Conservation (phyloP, 2,888 invertebrate genomes). For the Melangyna quadrimaculata region DNA sequence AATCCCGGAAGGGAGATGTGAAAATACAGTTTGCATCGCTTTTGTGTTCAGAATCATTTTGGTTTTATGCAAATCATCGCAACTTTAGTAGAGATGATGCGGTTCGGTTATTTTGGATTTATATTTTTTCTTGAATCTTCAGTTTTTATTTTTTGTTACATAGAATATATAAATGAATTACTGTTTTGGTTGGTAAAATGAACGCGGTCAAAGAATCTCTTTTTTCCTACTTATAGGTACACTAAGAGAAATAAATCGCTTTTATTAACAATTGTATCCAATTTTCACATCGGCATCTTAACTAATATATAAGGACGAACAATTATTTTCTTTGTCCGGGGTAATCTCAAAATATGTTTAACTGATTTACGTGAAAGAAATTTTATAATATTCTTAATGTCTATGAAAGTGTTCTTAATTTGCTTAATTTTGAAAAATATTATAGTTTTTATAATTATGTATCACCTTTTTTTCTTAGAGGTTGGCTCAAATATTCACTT, state of each 20-base stretch:
- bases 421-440: no score
- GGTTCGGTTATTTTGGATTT: slow-evolving; percentile 56
- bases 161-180: slow-evolving; percentile 69
- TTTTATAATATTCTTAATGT: no score
- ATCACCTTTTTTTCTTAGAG: no score
- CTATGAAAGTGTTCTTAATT: no score
- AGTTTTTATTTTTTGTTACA: background rate
- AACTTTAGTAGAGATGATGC: slow-evolving; percentile 10
- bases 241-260: background rate
- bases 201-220: slow-evolving; percentile 6
- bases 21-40: slow-evolving; percentile 61
- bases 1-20: slow-evolving; percentile 52
- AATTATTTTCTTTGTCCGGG: no score
- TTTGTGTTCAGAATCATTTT: slow-evolving; percentile 46
- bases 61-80: slow-evolving; percentile 55
- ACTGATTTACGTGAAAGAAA: no score
- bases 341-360: no score
- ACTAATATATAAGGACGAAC: no score
- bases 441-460: no score
- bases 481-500: no score
- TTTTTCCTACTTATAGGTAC: background rate
- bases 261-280: no score
- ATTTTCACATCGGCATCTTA: no score
- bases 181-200: slow-evolving; percentile 23
- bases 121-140: background rate